Base-by-base conservation (phyloP, 2,888 invertebrate genomes). In the Nemurella pictetii region DNA sequence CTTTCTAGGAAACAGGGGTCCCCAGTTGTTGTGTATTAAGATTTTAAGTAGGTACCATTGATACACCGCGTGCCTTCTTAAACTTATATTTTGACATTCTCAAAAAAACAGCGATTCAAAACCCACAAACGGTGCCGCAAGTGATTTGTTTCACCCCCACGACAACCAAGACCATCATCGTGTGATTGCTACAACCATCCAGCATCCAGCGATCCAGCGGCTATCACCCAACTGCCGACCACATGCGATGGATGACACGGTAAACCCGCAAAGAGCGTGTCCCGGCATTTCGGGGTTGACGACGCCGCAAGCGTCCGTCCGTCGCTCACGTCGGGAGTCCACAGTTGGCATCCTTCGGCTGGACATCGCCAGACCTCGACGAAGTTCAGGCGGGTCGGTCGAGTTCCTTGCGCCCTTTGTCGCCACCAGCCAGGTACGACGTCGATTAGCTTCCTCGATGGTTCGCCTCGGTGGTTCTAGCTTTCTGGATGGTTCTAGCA, bases 341-440 rank as follows among this genome's bases (percentile, higher is more conserved):
- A 81, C 84, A n/a, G 87, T 88, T 26, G 92, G 92, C 35, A 92
- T 92, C 81, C 88, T 92, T 74, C 90, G 91, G 26, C 88, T 92
- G 87, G 91, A 92, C 88, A 89, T 91, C 84, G 89, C 88, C 84
- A 91, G 91, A 84, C 91, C 91, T 77, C 89, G 92, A 85, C 90
- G 91, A 87, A 91, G 91, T 89, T 92, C 92, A 88, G 88, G 87
- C 9, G 87, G 87, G 73, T 88, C 88, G 2, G 91, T 91, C 84
- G 92, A 92, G 86, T 91, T 91, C 88, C 89, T 90, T 85, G 87
- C 87, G 82, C 89, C 82, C 3, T 15, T 28, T 26, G 82, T 20
- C 1, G 55, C 55, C 27, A 12, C 27, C 12, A 4, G 20, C 28
- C 83, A 78, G 83, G 83, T 80, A 32, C 27, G 78, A 20, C 1